These are phyloP conservation scores for Poecilia picta DNA, from an alignment of 2,797 vertebrate species.

Conservation along the genomic window DNA sequence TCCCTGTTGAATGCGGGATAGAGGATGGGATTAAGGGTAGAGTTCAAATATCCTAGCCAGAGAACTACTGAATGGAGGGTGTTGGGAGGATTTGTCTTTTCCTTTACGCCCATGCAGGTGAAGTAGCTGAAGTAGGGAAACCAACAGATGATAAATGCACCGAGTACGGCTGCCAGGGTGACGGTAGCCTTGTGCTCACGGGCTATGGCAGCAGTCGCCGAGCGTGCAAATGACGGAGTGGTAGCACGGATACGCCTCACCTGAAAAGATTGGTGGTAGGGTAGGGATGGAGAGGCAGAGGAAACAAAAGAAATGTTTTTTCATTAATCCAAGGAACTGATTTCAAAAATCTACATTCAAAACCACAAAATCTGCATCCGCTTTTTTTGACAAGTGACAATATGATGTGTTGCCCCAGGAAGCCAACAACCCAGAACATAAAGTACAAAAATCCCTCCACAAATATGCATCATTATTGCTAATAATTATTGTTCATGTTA, in stretches of 20 bases:
- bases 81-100: slow-evolving; percentile 62
- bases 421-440: not conserved
- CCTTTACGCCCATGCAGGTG: slow-evolving; percentile 82
- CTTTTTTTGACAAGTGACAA: not conserved
- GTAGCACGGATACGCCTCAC: slow-evolving; percentile 88
- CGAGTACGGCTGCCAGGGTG: slow-evolving; percentile 89
- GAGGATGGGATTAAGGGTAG: slow-evolving; percentile 90
- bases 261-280: slow-evolving; percentile 45
- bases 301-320: slow-evolving; percentile 7
- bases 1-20: slow-evolving; percentile 92
- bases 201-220: slow-evolving; percentile 75
- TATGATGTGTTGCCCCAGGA: not conserved
- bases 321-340: not conserved
- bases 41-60: slow-evolving; percentile 93
- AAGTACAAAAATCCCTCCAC: not conserved
- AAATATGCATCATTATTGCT: not conserved
- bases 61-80: slow-evolving; percentile 78
- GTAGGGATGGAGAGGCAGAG: slow-evolving; percentile 11
- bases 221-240: slow-evolving; percentile 72
- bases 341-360: not conserved
- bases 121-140: slow-evolving; percentile 93
- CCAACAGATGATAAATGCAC: slow-evolving; percentile 93
- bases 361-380: not conserved
- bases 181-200: slow-evolving; percentile 94
- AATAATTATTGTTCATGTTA: no score